A percentile compares a stretch with the other conserved stretches of the same genome.
Conservation (phyloP, 2,113 vertebrate genomes). For the Psittacula cyanocephala region DNA sequence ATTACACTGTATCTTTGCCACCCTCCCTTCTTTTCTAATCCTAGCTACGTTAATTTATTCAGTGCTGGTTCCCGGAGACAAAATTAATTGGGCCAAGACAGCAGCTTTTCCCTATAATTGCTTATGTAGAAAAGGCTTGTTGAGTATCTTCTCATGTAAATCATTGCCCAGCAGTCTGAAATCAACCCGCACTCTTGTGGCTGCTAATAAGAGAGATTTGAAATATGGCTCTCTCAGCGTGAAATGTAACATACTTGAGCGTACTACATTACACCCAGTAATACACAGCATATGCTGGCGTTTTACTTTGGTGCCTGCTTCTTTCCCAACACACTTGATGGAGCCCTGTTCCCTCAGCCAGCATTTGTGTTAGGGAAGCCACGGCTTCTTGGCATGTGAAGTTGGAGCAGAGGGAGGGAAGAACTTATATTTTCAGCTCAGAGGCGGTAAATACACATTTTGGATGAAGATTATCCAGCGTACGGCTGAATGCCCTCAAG, state of each 20-base stretch:
- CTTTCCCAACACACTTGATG: not conserved
- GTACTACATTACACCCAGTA: not conserved
- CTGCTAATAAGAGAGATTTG: constrained; percentile 29
- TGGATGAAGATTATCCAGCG: not conserved
- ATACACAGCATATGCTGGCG: not conserved
- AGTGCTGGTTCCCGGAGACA: constrained; percentile 51
- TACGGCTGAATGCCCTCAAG: not conserved
- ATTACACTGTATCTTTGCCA: not conserved
- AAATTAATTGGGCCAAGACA: constrained; percentile 63
- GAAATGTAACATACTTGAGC: not conserved
- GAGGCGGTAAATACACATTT: not conserved
- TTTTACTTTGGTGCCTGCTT: not conserved
- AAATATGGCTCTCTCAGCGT: not conserved
- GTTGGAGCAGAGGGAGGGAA: not conserved
- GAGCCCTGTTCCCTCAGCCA: not conserved
- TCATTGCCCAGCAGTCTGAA: constrained; percentile 56
- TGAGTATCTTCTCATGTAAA: constrained; percentile 65
- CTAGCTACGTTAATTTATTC: constrained; percentile 53
- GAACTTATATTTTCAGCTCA: not conserved
- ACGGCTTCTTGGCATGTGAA: not conserved
- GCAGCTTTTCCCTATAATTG: constrained; percentile 52
- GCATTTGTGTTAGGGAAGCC: constrained; percentile 1
- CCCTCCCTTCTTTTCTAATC: not conserved
- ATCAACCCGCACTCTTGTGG: not conserved
- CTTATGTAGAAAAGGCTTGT: constrained; percentile 62